phyloP scores from a whole-genome alignment of 1,140 invertebrate species.

The Eumeta japonica region DNA sequence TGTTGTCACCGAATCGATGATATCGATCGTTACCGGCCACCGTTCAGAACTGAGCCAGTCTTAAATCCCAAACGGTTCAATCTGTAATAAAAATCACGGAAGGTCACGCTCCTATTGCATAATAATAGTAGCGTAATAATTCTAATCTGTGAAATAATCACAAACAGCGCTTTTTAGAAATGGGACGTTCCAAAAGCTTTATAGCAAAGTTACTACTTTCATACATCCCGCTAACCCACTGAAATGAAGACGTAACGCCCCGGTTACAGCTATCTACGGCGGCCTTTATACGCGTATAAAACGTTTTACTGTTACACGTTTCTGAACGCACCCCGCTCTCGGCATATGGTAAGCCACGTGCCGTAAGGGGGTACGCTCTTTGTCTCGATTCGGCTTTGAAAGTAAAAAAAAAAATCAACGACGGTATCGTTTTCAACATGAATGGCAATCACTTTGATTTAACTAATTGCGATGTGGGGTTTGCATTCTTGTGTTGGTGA shows the following conservation, averaged over 20 bases:
- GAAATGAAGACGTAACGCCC: no score
- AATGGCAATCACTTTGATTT: constrained; percentile 43
- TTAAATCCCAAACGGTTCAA: no score
- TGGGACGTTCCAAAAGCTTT: neutral
- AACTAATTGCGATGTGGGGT: constrained; percentile 41
- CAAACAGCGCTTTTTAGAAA: neutral
- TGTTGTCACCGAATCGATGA: no score
- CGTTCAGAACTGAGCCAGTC: no score
- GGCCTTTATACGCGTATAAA: constrained; percentile 1
- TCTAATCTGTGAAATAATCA: no score
- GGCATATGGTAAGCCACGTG: constrained; percentile 38
- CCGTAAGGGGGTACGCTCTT: constrained; percentile 33
- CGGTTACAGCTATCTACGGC: neutral
- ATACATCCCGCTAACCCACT: no score
- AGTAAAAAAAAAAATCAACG: constrained; percentile 30
- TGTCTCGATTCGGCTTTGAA: constrained; percentile 34
- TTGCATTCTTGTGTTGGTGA: no score
- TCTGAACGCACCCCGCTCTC: constrained; percentile 16
- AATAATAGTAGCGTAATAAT: no score
- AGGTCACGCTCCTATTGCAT: no score
- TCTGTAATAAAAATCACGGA: no score
- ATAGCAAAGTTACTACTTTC: neutral
- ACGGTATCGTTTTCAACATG: constrained; percentile 47
- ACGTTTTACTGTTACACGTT: constrained; percentile 14
- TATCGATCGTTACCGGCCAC: no score